Conservation (phyloP, 2,113 vertebrate genomes). For the Neolamprologus brichardi region DNA sequence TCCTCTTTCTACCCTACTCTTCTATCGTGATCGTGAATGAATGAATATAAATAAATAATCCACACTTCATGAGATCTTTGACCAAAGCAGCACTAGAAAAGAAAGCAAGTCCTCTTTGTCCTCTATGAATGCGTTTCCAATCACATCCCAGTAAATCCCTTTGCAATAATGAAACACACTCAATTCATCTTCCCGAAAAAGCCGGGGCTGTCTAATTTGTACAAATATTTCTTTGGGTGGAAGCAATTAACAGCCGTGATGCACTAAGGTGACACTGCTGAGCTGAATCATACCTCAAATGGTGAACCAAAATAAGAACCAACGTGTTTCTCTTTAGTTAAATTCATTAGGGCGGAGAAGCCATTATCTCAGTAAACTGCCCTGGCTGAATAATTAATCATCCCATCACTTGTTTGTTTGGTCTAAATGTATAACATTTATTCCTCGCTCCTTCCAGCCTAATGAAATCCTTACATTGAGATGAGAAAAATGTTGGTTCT, state of each 20-base stretch:
- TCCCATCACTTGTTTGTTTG: constrained; percentile 65
- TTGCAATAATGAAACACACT: constrained; percentile 37
- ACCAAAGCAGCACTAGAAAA: background rate
- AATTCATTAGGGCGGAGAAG: constrained; percentile 52
- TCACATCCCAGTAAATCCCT: constrained; percentile 36
- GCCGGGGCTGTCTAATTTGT: constrained; percentile 36
- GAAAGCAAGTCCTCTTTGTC: constrained; percentile 35
- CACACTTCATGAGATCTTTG: background rate
- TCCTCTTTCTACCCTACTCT: background rate
- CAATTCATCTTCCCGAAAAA: constrained; percentile 34
- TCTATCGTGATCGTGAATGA: background rate
- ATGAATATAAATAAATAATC: background rate
- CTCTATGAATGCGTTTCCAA: constrained; percentile 17
- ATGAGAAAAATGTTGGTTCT: constrained; percentile 35
- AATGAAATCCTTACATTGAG: constrained; percentile 56
- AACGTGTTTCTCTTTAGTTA: constrained; percentile 47
- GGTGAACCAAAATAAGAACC: constrained; percentile 31
- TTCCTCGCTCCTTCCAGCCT: constrained; percentile 4
- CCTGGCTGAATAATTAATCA: constrained; percentile 68
- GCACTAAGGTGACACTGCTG: constrained; percentile 34
- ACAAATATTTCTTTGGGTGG: constrained; percentile 61
- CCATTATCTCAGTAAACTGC: constrained; percentile 63
- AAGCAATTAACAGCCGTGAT: constrained; percentile 54
- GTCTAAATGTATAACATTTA: constrained; percentile 57
- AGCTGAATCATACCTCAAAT: constrained; percentile 30